Percentiles rank a stretch among this genome's conserved stretches.
These are phyloP conservation scores for Microtus pennsylvanicus DNA, from an alignment of 2,113 vertebrate genomes.

Conservation along the genomic window DNA sequence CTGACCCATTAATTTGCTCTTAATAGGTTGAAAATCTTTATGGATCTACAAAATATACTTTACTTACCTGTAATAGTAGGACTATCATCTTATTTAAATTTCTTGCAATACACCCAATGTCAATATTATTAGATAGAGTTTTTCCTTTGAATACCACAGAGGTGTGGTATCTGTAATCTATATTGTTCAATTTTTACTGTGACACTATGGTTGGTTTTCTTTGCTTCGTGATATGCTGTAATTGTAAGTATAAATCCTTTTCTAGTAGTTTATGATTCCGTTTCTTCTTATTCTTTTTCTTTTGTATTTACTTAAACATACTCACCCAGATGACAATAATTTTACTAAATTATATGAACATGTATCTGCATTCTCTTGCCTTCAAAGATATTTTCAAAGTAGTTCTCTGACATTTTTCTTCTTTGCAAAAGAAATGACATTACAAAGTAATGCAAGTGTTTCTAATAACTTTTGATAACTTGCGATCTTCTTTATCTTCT, in stretches of 20 bases:
- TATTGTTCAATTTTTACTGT: not conserved
- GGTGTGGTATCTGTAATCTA: not conserved
- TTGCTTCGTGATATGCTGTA: not conserved
- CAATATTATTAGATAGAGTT: too few relatives aligned
- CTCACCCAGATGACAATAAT: not conserved
- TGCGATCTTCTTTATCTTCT: not conserved
- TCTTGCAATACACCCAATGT: too few relatives aligned
- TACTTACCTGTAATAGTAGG: too few relatives aligned
- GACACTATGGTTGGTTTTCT: not conserved
- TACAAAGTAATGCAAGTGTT: not conserved
- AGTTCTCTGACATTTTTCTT: not conserved
- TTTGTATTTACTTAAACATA: not conserved
- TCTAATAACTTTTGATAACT: not conserved
- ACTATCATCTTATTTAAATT: too few relatives aligned
- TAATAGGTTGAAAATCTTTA: too few relatives aligned
- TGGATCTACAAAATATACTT: too few relatives aligned
- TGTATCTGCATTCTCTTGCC: not conserved
- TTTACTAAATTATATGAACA: not conserved
- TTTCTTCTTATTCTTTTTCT: not conserved
- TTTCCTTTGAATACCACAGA: too few relatives aligned
- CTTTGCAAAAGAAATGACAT: not conserved
- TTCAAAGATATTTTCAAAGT: not conserved
- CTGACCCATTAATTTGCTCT: too few relatives aligned
- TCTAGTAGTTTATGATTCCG: not conserved
- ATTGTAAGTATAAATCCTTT: not conserved